phyloP scores from a whole-genome alignment of 1,140 invertebrate species.

The Drosophila takahashii region DNA sequence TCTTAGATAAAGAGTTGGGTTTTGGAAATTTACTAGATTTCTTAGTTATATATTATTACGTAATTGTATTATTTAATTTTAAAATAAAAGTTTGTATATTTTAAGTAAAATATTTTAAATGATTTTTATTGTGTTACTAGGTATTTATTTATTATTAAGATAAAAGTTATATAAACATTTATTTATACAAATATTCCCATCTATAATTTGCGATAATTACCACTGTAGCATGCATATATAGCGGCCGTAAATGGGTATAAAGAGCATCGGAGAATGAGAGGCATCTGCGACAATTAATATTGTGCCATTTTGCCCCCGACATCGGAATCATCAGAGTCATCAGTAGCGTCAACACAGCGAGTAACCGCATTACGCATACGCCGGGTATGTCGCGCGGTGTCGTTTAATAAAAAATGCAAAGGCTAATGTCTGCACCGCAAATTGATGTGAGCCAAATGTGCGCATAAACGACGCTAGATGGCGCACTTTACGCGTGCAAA shows the following conservation, averaged over 20 bases:
- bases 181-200: too few relatives aligned
- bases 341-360: conserved; percentile 32
- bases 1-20: not conserved
- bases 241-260: not conserved
- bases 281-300: conserved; percentile 69
- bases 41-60: not conserved
- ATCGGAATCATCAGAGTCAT: conserved; percentile 32
- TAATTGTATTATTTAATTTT: too few relatives aligned
- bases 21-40: not conserved
- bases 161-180: too few relatives aligned
- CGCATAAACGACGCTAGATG: conserved; percentile 79
- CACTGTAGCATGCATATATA: conserved; percentile 12
- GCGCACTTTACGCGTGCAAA: conserved; percentile 76
- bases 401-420: conserved; percentile 76
- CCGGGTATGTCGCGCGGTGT: conserved; percentile 51
- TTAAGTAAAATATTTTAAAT: too few relatives aligned
- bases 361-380: conserved; percentile 67
- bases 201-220: not conserved
- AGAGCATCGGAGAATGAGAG: not conserved
- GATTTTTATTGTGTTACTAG: too few relatives aligned
- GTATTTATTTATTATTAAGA: too few relatives aligned
- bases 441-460: conserved; percentile 77
- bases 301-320: conserved; percentile 24
- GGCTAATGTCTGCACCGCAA: conserved; percentile 78
- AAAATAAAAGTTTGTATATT: too few relatives aligned